Conservation (phyloP, 2,113 vertebrate genomes). For the Plecotus auritus region DNA sequence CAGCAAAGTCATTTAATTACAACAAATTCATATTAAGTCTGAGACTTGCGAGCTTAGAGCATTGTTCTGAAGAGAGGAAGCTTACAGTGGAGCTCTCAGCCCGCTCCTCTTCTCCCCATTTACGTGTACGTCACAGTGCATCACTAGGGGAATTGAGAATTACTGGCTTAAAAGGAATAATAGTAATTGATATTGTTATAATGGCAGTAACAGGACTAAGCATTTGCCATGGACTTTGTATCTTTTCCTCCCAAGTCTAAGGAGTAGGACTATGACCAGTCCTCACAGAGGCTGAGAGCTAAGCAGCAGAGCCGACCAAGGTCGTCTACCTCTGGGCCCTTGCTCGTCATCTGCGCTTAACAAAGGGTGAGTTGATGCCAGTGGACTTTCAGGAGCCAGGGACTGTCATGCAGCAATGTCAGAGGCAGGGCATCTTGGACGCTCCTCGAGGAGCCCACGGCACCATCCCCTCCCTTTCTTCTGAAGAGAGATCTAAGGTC, state of each 20-base stretch:
- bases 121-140: accelerated
- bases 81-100: neutral
- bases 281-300: neutral
- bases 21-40: neutral
- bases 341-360: neutral
- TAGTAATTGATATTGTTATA: neutral
- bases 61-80: neutral
- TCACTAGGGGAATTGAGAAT: neutral
- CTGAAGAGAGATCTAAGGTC: neutral
- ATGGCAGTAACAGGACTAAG: no score
- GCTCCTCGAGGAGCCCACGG: neutral
- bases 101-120: accelerated
- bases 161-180: neutral
- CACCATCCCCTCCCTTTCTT: neutral
- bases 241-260: neutral
- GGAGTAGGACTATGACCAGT: neutral
- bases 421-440: neutral
- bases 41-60: neutral
- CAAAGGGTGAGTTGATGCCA: neutral
- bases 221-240: neutral
- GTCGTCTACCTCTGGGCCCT: neutral
- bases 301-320: neutral
- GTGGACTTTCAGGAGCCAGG: neutral
- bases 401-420: neutral
- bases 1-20: neutral